These are phyloP conservation scores for Patella vulgata DNA, from an alignment of 1,140 invertebrate genomes.

Conservation along the genomic window DNA sequence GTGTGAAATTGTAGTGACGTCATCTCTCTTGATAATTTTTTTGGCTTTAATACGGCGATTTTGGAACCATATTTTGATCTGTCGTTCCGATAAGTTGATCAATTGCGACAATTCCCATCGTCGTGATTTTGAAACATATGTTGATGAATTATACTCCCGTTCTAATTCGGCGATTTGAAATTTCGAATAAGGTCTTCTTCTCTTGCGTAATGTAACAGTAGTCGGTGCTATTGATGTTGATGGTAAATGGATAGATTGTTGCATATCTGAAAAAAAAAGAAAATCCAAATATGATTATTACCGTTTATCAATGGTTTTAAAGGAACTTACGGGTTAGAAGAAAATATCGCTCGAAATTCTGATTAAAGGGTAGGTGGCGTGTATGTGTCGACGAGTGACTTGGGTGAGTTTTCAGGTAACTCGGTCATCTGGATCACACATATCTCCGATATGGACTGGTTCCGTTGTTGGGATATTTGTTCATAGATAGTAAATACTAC, in stretches of 20 bases:
- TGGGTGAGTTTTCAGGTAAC: no score
- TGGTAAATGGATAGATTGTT: conserved; percentile 57
- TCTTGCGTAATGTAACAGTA: conserved; percentile 71
- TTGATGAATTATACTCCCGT: conserved; percentile 94
- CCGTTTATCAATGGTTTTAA: no score
- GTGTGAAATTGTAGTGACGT: conserved; percentile 21
- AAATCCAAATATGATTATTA: neutral
- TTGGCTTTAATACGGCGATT: conserved; percentile 98
- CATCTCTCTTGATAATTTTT: conserved; percentile 59
- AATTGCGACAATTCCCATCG: conserved; percentile 92
- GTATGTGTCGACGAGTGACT: no score
- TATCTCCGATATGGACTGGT: no score
- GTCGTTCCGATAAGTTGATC: conserved; percentile 92
- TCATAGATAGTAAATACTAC: no score
- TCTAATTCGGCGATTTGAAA: conserved; percentile 94
- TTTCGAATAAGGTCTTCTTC: conserved; percentile 93
- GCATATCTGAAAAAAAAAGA: conserved; percentile 51
- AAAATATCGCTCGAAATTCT: no score
- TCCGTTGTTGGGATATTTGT: no score
- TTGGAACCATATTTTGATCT: conserved; percentile 97
- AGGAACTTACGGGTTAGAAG: no score
- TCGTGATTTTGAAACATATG: conserved; percentile 94
- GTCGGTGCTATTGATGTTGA: conserved; percentile 58
- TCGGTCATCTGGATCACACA: no score
- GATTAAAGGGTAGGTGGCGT: no score